These are phyloP conservation scores for Drosophila tsacasi DNA, from an alignment of 1,140 invertebrate genomes.

Conservation along the genomic window DNA sequence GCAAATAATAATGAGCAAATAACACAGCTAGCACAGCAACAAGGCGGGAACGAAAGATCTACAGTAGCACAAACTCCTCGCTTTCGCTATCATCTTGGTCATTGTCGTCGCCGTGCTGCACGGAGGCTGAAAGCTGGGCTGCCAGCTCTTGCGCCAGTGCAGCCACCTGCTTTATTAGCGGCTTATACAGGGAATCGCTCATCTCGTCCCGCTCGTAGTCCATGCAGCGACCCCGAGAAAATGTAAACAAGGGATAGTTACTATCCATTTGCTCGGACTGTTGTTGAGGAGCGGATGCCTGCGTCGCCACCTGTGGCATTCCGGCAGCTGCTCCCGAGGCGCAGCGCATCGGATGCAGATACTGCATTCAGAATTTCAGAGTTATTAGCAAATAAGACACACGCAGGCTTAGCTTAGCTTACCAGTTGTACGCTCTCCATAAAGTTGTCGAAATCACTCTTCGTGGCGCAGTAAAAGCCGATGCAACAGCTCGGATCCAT, in stretches of 20 bases:
- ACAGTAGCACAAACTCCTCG: constrained; percentile 90
- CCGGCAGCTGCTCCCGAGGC: constrained; percentile 66
- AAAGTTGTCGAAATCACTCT: constrained; percentile 92
- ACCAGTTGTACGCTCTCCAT: constrained; percentile 89
- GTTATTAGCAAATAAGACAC: not conserved
- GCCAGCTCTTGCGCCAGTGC: constrained; percentile 85
- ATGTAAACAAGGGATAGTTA: constrained; percentile 93
- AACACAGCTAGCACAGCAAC: constrained; percentile 68
- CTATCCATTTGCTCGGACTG: constrained; percentile 84
- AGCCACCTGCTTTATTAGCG: constrained; percentile 86
- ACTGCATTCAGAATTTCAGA: constrained; percentile 82
- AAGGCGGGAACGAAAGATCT: constrained; percentile 24
- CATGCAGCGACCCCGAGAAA: constrained; percentile 89
- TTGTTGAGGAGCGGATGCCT: constrained; percentile 42
- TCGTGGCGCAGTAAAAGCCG: constrained; percentile 94
- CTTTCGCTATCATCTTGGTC: constrained; percentile 90
- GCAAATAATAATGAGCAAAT: constrained; percentile 56
- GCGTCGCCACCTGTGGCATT: constrained; percentile 8
- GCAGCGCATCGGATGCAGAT: constrained; percentile 87
- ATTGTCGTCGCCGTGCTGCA: constrained; percentile 85
- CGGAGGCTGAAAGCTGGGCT: constrained; percentile 40
- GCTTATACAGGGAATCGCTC: constrained; percentile 86
- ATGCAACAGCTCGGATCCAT: constrained; percentile 97
- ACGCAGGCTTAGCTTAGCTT: constrained; percentile 30
- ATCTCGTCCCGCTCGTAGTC: constrained; percentile 86